These are phyloP conservation scores for Trididemnum clinides DNA, from an alignment of 23 tunicate genomes.

Conservation along the genomic window DNA sequence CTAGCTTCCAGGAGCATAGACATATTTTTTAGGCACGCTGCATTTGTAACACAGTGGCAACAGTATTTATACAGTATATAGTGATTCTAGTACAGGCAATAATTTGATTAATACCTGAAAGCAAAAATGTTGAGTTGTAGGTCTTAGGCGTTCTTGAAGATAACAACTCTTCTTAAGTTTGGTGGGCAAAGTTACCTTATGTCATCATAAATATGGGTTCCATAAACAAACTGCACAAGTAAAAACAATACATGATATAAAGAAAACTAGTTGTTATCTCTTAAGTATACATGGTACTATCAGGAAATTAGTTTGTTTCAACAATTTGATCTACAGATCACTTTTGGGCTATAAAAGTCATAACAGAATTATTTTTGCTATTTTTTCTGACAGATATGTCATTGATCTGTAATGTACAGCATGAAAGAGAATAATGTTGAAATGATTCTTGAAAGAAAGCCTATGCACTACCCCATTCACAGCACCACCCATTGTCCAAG, in stretches of 20 bases:
- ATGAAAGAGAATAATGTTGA: too few species aligned
- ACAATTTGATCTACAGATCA: not conserved
- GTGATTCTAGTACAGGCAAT: too few species aligned
- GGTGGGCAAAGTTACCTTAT: constrained; percentile 23
- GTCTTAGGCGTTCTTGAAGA: too few species aligned
- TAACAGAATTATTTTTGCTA: not conserved
- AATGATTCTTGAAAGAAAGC: not conserved
- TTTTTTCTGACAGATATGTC: not conserved
- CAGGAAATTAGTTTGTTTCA: constrained; percentile 1
- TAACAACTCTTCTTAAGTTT: too few species aligned
- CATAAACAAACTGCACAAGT: not conserved
- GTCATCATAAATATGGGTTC: not conserved
- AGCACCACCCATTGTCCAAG: not conserved
- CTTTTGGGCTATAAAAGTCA: not conserved
- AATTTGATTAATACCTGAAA: too few species aligned
- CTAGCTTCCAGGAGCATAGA: not conserved
- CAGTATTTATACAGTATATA: too few species aligned
- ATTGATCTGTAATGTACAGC: too few species aligned
- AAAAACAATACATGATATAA: not conserved
- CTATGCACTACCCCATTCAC: not conserved
- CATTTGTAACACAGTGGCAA: not conserved
- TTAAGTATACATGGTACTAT: not conserved
- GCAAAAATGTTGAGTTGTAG: too few species aligned
- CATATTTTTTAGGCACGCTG: not conserved
- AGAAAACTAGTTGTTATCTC: not conserved